Conservation (phyloP, 2,113 vertebrate species). For the Tupaia tana region DNA sequence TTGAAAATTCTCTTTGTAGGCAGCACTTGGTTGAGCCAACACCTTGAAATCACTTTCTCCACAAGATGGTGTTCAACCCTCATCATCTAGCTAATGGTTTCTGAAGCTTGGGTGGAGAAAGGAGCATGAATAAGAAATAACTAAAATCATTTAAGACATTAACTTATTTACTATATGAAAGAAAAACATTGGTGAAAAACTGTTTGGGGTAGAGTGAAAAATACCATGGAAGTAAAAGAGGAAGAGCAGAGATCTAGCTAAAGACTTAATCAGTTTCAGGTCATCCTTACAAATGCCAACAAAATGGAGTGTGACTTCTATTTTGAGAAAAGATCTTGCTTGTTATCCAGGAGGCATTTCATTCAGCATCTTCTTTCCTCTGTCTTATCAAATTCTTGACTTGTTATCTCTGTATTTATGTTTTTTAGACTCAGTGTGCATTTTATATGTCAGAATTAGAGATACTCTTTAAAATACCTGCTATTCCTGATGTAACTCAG, state of each 20-base stretch:
- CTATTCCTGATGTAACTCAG: neutral
- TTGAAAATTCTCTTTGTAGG: slow-evolving; percentile 7
- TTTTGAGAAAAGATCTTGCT: too few species aligned
- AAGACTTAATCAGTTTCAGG: neutral
- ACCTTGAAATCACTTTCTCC: neutral
- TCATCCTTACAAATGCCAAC: neutral
- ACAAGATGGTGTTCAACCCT: neutral
- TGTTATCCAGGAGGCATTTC: neutral
- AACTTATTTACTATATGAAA: neutral
- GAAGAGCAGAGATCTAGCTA: neutral
- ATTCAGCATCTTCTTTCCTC: neutral
- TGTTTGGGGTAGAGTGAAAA: neutral
- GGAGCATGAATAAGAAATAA: neutral
- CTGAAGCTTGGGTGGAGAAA: neutral
- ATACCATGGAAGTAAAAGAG: neutral
- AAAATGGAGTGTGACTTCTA: neutral
- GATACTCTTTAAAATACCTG: neutral
- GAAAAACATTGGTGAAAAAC: neutral
- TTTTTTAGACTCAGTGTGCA: neutral
- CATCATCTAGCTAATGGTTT: neutral
- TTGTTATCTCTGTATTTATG: neutral
- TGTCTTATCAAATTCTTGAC: neutral
- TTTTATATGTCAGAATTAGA: neutral
- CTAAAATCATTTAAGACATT: neutral
- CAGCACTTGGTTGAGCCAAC: neutral